phyloP scores from a whole-genome alignment of 2,797 vertebrate genomes.

The Lagocephalus sceleratus region DNA sequence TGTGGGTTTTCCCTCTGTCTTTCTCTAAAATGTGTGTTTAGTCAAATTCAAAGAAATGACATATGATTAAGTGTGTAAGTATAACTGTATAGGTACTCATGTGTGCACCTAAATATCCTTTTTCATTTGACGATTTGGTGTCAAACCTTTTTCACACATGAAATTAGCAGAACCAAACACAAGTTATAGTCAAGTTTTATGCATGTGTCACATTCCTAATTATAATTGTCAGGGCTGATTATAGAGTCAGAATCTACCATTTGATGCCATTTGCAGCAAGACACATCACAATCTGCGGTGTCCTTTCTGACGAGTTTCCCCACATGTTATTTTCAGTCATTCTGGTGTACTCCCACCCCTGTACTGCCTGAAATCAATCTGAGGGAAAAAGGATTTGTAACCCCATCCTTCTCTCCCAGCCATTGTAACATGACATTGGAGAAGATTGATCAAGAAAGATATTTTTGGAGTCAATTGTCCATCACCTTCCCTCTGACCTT shows the following conservation, averaged over 20 bases:
- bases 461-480: slow-evolving; percentile 58
- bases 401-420: slow-evolving; percentile 61
- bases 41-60: slow-evolving; percentile 22
- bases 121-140: slow-evolving; percentile 1
- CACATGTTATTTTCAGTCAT: slow-evolving; percentile 63
- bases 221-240: slow-evolving; percentile 18
- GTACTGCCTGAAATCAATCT: slow-evolving; percentile 64
- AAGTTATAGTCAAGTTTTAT: slow-evolving; percentile 29
- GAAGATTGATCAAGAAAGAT: slow-evolving; percentile 72
- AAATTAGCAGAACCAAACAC: slow-evolving; percentile 13
- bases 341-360: slow-evolving; percentile 45
- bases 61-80: background rate
- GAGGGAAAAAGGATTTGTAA: slow-evolving; percentile 60
- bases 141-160: background rate
- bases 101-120: slow-evolving; percentile 6
- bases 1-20: slow-evolving; percentile 43
- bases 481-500: slow-evolving; percentile 59
- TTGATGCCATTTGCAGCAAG: slow-evolving; percentile 8
- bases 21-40: slow-evolving; percentile 26
- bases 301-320: slow-evolving; percentile 35
- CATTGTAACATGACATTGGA: slow-evolving; percentile 66
- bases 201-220: slow-evolving; percentile 11
- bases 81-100: too few relatives aligned
- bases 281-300: slow-evolving; percentile 10
- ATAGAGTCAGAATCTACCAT: background rate